phyloP scores from a whole-genome alignment of 1,140 invertebrate genomes.

The Scylla paramamosain region DNA sequence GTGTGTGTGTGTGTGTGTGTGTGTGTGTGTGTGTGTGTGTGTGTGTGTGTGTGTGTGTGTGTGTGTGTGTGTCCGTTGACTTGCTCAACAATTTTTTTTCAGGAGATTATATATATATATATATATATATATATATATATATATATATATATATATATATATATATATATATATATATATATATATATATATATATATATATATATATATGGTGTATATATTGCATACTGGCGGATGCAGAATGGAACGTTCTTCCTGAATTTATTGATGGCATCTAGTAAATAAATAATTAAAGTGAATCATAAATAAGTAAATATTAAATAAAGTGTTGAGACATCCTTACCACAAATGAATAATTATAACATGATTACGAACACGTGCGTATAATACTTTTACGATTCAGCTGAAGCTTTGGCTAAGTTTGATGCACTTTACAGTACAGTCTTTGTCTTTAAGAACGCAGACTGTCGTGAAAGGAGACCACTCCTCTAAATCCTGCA shows the following conservation, averaged over 20 bases:
- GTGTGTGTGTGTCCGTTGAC: background rate
- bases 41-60: background rate
- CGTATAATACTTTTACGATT: no score
- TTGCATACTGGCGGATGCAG: background rate
- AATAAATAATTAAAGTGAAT: no score
- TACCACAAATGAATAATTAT: background rate
- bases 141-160: conserved; percentile 47
- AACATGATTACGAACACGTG: no score
- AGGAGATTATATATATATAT: conserved; percentile 36
- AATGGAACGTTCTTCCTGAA: no score
- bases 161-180: conserved; percentile 52
- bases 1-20: background rate
- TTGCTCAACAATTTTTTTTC: background rate
- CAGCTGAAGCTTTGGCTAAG: no score
- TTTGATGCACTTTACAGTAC: no score
- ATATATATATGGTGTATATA: background rate
- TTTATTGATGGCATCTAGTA: no score
- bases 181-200: conserved; percentile 43
- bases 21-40: background rate
- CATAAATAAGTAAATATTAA: no score
- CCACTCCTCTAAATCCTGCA: no score
- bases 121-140: conserved; percentile 53
- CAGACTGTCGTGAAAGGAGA: no score
- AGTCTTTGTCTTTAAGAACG: no score
- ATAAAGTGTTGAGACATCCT: no score